A percentile compares a stretch with the other conserved stretches of the same genome.
Evolutionary conservation across 2,888 invertebrate genomes (phyloP).

Genomic region (Plebejus anna): DNA sequence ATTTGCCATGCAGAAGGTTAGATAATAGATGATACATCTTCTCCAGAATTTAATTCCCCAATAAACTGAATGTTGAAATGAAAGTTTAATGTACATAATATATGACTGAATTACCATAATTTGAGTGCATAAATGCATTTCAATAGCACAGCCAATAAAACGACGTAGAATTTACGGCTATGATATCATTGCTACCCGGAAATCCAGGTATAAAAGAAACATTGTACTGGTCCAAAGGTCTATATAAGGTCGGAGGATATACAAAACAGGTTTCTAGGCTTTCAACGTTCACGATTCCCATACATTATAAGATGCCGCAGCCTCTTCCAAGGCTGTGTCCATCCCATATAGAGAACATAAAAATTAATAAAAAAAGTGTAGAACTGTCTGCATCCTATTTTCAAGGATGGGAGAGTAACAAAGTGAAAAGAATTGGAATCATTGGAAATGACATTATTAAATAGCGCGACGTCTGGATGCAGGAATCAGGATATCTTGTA

Average conservation of each 20-base stretch:
- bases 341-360: conserved; percentile 1
- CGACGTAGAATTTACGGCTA: background rate
- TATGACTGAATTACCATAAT: background rate
- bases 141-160: background rate
- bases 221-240: background rate
- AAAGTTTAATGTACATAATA: background rate
- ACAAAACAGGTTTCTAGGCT: conserved; percentile 24
- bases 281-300: conserved; percentile 21
- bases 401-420: background rate
- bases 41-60: background rate
- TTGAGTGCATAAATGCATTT: background rate
- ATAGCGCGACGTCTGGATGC: background rate
- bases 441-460: background rate
- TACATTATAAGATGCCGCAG: conserved; percentile 13
- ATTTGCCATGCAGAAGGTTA: background rate
- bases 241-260: conserved; percentile 23
- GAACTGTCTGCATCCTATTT: background rate
- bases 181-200: conserved; percentile 22
- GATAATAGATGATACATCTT: no score
- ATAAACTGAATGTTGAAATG: background rate
- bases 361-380: background rate
- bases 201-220: conserved; percentile 28
- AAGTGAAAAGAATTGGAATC: background rate
- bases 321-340: conserved; percentile 2
- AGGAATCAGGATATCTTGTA: background rate